Conservation (phyloP, 2,888 invertebrate genomes). For the Hypolimnas misippus region DNA sequence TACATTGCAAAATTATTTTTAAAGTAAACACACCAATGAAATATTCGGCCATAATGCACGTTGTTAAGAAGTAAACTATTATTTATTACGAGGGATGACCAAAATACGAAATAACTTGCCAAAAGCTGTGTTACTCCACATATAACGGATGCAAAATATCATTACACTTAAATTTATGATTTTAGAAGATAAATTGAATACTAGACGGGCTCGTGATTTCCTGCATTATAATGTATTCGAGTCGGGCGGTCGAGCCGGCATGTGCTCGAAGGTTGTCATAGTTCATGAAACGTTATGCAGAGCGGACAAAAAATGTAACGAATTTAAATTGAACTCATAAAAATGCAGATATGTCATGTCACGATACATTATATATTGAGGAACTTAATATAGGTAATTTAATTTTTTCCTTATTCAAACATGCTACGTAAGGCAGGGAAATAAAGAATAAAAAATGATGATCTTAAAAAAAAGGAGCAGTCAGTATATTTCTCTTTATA, state of each 20-base stretch:
- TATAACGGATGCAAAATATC: constrained; percentile 74
- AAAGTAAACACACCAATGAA: constrained; percentile 12
- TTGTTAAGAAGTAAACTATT: constrained; percentile 20
- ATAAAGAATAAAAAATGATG: background rate
- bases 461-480: too few species aligned
- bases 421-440: too few species aligned
- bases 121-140: constrained; percentile 40
- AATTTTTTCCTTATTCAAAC: too few species aligned
- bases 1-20: constrained; percentile 12
- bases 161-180: constrained; percentile 74
- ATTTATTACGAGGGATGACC: constrained; percentile 29
- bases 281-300: constrained; percentile 55
- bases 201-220: constrained; percentile 78
- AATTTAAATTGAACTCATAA: background rate
- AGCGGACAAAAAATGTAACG: constrained; percentile 22
- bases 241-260: constrained; percentile 56
- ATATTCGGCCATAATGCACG: constrained; percentile 15
- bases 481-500: background rate
- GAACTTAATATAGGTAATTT: too few species aligned
- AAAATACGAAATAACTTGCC: constrained; percentile 27
- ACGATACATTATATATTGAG: background rate
- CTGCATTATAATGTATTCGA: constrained; percentile 79
- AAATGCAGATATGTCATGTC: background rate
- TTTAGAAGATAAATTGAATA: constrained; percentile 80
- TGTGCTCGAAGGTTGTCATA: constrained; percentile 69